These are phyloP conservation scores for Tilapia sparmanii DNA, from an alignment of 2,113 vertebrate species.

Conservation along the genomic window DNA sequence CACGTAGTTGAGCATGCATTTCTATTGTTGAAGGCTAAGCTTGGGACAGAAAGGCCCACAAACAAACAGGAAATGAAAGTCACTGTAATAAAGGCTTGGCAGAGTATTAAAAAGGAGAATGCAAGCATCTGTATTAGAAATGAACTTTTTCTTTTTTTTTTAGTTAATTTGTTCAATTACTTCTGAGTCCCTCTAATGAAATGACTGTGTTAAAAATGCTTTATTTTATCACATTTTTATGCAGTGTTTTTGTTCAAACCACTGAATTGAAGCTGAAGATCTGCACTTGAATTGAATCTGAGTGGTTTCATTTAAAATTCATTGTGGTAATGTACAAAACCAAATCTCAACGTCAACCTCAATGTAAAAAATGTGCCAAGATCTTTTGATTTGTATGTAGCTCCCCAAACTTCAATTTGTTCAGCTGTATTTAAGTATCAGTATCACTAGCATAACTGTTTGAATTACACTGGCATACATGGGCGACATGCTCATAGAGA, in stretches of 20 bases:
- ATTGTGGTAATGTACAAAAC: background rate
- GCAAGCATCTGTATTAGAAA: background rate
- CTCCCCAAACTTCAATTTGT: background rate
- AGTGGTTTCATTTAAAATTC: background rate
- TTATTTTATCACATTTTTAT: background rate
- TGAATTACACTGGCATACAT: background rate
- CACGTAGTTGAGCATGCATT: too few species aligned
- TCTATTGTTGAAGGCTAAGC: too few species aligned
- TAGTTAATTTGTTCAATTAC: too few species aligned
- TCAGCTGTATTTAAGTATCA: background rate
- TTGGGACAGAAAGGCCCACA: too few species aligned
- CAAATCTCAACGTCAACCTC: too few species aligned
- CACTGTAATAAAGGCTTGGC: too few species aligned
- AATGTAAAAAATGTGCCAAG: background rate
- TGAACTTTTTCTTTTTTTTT: background rate
- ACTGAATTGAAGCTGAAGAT: background rate
- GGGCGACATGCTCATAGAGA: background rate
- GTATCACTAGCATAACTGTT: background rate
- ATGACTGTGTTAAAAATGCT: too few species aligned
- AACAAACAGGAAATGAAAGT: too few species aligned
- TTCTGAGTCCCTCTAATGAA: too few species aligned
- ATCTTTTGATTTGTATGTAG: background rate
- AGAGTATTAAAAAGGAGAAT: rapidly evolving
- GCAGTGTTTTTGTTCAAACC: background rate
- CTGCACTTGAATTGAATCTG: background rate